Base-by-base conservation (phyloP, 2,888 invertebrate species). In the Abscondita cerata region DNA sequence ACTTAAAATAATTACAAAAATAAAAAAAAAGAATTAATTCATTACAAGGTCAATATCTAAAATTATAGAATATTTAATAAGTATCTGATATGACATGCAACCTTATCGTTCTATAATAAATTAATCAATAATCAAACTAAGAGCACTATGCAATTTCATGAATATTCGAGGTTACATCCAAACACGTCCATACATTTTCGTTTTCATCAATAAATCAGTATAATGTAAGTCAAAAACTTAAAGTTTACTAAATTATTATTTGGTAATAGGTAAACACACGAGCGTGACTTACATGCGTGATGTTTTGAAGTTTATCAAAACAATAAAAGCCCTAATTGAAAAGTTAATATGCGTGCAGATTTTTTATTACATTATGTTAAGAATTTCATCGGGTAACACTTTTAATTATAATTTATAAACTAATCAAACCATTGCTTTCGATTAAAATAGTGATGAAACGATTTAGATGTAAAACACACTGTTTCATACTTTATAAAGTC, bases 201-300 rank as follows among this genome's bases (percentile, higher is more conserved):
- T 5, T 61, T 61, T 52, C 44, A 50, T 56, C 56, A 61, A 55
- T 61, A 61, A 61, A 52, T 51, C 20, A 61, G 50, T 12, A 46
- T 50, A 51, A 51, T 34, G 18, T 25, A 60, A 59, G 56, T 33
- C 56, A 55, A 61, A 56, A 52, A 54, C 40, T 33, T 36, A 36
- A 2, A 12, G 3, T 36, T 36, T 12, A 36, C n/a, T 36, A 36
- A 36, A 36, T 36, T 12, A 36, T n/a, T 36, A 11, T 9, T 2
- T 36, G 12, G 11, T 36, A 36, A 36, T 12, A n/a, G 36, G 3
- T 5, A 36, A 2, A 36, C 36, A 2, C 11, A 36, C 11, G 11
- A 36, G 36, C 36, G 36, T 36, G 36, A 36, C 11, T 36, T 36
- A 36, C 2, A 36, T 36, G 36, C 36, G 36, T 36, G 36, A 36